Conservation (phyloP, 2,113 vertebrate species). For the Ginglymostoma cirratum region DNA sequence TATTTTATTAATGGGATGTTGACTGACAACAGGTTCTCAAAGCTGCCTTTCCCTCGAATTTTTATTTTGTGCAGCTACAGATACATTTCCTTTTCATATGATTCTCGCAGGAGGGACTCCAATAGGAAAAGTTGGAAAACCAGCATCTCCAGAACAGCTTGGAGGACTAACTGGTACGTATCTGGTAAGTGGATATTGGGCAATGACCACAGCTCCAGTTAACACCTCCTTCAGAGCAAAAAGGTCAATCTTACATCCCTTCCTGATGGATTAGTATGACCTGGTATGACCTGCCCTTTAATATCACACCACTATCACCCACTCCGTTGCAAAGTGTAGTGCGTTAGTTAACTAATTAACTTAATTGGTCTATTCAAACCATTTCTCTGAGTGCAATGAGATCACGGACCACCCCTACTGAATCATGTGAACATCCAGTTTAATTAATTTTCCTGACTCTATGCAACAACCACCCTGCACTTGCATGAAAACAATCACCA, state of each 20-base stretch:
- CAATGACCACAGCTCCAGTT: not conserved
- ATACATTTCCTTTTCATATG: not conserved
- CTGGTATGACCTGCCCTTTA: not conserved
- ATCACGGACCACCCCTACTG: not conserved
- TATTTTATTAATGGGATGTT: not conserved
- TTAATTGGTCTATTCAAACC: conserved; percentile 27
- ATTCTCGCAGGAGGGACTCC: not conserved
- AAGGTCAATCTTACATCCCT: not conserved
- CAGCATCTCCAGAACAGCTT: not conserved
- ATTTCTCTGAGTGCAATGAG: not conserved
- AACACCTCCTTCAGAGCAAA: not conserved
- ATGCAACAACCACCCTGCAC: not conserved
- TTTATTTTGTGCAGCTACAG: not conserved
- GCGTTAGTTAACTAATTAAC: conserved; percentile 27
- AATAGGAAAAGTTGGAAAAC: not conserved
- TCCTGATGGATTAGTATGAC: not conserved
- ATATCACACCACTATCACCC: not conserved
- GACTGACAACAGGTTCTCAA: not conserved
- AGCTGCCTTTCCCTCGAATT: not conserved
- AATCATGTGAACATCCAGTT: not conserved
- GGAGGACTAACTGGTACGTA: not conserved
- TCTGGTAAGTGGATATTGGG: not conserved
- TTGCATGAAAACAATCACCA: not conserved
- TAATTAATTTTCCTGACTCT: not conserved
- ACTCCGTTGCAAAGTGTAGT: not conserved